These are phyloP conservation scores for Ennomos quercinarius DNA, from an alignment of 2,888 invertebrate genomes.

Conservation along the genomic window DNA sequence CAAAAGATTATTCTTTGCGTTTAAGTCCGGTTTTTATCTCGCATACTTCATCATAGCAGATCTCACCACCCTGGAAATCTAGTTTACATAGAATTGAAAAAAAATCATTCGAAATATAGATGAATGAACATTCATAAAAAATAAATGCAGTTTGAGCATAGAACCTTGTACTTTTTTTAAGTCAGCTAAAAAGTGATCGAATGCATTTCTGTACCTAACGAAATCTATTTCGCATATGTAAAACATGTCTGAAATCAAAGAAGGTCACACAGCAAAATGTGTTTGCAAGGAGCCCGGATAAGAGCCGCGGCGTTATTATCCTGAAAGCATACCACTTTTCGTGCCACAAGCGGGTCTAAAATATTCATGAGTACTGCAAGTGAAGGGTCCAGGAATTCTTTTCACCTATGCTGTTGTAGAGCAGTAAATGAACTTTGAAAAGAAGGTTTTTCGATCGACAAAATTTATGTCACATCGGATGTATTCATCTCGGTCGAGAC, in stretches of 20 bases:
- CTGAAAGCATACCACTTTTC: slow-evolving; percentile 60
- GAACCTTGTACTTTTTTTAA: too few relatives aligned
- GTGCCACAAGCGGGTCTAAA: slow-evolving; percentile 65
- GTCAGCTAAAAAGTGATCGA: too few relatives aligned
- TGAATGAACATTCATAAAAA: too few relatives aligned
- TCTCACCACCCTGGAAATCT: too few relatives aligned
- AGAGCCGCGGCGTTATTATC: slow-evolving; percentile 42
- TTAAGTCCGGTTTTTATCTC: not conserved
- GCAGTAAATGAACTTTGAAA: slow-evolving; percentile 39
- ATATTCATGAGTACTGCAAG: slow-evolving; percentile 75
- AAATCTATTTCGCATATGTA: slow-evolving; percentile 13
- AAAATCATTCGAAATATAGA: too few relatives aligned
- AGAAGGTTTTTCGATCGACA: not conserved
- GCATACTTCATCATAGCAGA: too few relatives aligned
- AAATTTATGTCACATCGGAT: too few relatives aligned
- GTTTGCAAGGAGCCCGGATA: slow-evolving; percentile 11
- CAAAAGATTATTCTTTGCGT: not conserved
- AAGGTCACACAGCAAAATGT: slow-evolving; percentile 15
- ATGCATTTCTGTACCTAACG: too few relatives aligned
- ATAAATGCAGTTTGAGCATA: too few relatives aligned
- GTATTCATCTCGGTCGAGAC: too few relatives aligned
- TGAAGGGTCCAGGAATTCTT: slow-evolving; percentile 61
- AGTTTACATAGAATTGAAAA: too few relatives aligned
- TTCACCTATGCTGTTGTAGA: slow-evolving; percentile 45
- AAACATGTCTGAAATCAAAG: slow-evolving; percentile 28